phyloP scores from a whole-genome alignment of 2,888 invertebrate species.

The Platerodrilus igneus region DNA sequence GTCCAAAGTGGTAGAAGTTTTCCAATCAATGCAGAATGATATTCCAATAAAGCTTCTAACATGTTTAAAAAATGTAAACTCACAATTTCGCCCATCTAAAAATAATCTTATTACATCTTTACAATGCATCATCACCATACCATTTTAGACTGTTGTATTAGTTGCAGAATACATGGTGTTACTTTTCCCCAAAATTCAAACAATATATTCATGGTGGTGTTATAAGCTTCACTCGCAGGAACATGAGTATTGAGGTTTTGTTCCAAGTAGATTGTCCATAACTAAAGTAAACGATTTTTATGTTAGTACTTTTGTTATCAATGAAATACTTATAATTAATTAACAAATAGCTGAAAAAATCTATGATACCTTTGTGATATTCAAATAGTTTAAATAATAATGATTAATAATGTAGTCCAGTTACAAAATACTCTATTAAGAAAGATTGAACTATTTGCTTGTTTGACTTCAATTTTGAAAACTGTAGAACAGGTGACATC shows the following conservation, averaged over 20 bases:
- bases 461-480: too few relatives aligned
- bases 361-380: constrained; percentile 1
- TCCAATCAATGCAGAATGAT: constrained; percentile 86
- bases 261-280: constrained; percentile 98
- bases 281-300: constrained; percentile 45
- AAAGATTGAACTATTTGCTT: too few relatives aligned
- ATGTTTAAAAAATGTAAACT: constrained; percentile 94
- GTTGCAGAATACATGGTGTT: constrained; percentile 89
- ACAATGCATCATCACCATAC: constrained; percentile 49
- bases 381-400: too few relatives aligned
- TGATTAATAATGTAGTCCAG: too few relatives aligned
- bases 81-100: constrained; percentile 92
- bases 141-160: constrained; percentile 87
- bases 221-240: constrained; percentile 67
- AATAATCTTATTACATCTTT: constrained; percentile 17
- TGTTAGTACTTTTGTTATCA: neutral
- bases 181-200: constrained; percentile 99
- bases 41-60: constrained; percentile 91
- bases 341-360: constrained; percentile 1
- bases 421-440: too few relatives aligned
- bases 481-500: too few relatives aligned
- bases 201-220: constrained; percentile 73
- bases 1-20: constrained; percentile 94
- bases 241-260: constrained; percentile 66
- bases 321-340: constrained; percentile 8